These are phyloP conservation scores for Sebastes alutus DNA, from an alignment of 2,797 vertebrate genomes.

Conservation along the genomic window DNA sequence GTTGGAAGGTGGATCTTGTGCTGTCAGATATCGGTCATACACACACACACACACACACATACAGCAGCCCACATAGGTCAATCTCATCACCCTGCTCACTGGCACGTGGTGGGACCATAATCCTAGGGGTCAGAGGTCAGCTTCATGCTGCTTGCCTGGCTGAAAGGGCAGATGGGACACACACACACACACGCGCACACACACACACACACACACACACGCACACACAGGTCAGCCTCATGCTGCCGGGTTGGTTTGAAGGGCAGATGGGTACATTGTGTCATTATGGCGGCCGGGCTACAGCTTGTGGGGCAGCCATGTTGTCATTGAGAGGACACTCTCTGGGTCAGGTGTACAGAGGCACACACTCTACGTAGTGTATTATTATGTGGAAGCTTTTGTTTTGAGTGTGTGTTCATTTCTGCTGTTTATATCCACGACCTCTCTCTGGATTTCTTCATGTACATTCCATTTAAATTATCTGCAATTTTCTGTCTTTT, in stretches of 20 bases:
- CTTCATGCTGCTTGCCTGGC: conserved; percentile 72
- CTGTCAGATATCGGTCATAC: conserved; percentile 53
- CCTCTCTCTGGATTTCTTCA: background rate
- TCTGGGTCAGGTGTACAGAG: conserved; percentile 57
- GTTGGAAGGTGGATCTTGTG: conserved; percentile 27
- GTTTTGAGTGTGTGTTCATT: conserved; percentile 6
- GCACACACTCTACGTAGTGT: conserved; percentile 6
- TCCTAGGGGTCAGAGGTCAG: conserved; percentile 83
- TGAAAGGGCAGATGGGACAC: conserved; percentile 83
- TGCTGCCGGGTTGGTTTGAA: conserved; percentile 73
- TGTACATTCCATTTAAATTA: conserved; percentile 18
- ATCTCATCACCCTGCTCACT: conserved; percentile 82
- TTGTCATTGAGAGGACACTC: conserved; percentile 78
- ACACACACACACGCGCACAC: conserved; percentile 2
- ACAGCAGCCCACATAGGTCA: conserved; percentile 70
- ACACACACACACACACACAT: conserved; percentile 36
- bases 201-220: conserved; percentile 31
- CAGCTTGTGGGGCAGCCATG: conserved; percentile 69
- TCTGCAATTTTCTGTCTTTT: conserved; percentile 31
- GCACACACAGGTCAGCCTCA: conserved; percentile 65
- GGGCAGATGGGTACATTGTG: conserved; percentile 82
- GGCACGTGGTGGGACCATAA: conserved; percentile 80
- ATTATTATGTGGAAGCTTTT: background rate
- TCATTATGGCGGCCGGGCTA: conserved; percentile 75
- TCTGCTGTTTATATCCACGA: background rate